Conservation (phyloP, 2,888 invertebrate genomes). For the Andrena marginata region DNA sequence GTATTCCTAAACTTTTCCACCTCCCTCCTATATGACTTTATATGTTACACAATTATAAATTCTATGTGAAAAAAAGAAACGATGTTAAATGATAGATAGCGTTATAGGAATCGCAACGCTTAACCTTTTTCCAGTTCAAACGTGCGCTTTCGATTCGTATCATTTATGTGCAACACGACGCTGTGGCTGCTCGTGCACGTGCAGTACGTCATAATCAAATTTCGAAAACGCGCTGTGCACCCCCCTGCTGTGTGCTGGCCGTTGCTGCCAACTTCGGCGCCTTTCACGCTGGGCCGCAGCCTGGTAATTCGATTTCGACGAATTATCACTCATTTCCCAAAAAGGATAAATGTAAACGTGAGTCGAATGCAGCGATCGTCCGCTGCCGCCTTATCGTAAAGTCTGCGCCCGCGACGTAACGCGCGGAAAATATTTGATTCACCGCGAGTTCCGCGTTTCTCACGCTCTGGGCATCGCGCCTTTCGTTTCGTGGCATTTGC, state of each 20-base stretch:
- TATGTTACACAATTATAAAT: background rate
- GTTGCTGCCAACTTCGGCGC: conserved; percentile 78
- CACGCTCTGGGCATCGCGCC: background rate
- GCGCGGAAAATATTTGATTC: conserved; percentile 56
- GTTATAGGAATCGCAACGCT: background rate
- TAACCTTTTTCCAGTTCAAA: conserved; percentile 26
- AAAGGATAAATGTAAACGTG: conserved; percentile 83
- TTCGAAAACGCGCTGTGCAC: conserved; percentile 77
- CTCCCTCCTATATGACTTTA: too few relatives aligned
- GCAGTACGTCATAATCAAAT: conserved; percentile 79
- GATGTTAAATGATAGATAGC: background rate
- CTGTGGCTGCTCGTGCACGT: conserved; percentile 76
- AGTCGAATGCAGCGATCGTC: conserved; percentile 74
- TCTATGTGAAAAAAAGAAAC: background rate
- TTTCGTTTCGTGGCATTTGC: background rate
- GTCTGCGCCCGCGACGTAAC: conserved; percentile 47
- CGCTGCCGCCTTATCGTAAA: conserved; percentile 49
- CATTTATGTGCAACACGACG: conserved; percentile 74
- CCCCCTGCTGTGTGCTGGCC: conserved; percentile 63
- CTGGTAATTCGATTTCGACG: conserved; percentile 81
- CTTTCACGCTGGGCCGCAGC: conserved; percentile 78
- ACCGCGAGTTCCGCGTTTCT: conserved; percentile 1
- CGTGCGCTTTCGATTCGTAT: conserved; percentile 68
- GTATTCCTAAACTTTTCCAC: too few relatives aligned
- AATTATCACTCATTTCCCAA: conserved; percentile 83